Evolutionary conservation across 2,113 vertebrate species (phyloP), one percentile per base, ranked within the genome.

Genomic region (Lichenostomus cassidix): DNA sequence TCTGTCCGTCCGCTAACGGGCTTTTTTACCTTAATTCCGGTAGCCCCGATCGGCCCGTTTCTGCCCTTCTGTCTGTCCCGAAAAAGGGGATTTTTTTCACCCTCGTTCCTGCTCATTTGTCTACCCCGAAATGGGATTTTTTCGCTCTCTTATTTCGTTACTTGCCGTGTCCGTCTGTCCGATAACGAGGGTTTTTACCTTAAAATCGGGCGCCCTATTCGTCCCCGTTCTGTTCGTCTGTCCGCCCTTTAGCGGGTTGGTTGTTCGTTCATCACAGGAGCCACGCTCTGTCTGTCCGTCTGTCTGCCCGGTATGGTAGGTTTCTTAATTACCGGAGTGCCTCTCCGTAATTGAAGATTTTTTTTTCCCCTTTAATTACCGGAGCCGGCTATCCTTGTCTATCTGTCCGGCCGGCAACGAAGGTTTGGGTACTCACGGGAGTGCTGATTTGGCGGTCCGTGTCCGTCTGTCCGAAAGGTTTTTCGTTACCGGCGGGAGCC

Each of bases 301-400:
- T 17, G 60, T 46, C 58, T 15, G 33, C 5, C 11, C 46, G 11
- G 16, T 56, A 1, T 5, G 14, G 2, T 28, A 14, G 3, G 1
- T 24, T 44, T 35, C 7, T 56, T 49, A 56, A 70, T 37, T 77
- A 42, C 22, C 6, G 35, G 22, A 42, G 18, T 2, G 0, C 15
- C 21, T 29, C 29, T 60, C 17, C 5, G 3, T 63, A 56, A 63
- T 63, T 42, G 44, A 5, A 3, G 18, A 49, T 7, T 12, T n/a
- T 65, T 49, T 74, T n/a, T 22, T 1, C 20, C 14, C 29, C 41
- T 9, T 77, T 63, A 63, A 63, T 70, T 63, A 42, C 11, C 19
- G 15, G 23, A 37, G 6, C 28, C 16, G 22, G 19, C 47, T 25
- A 8, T 47, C 12, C 31, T 53, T 27, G 9, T 15, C 27, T 41